Evolutionary conservation across 2,888 invertebrate genomes (phyloP), one percentile per base, ranked within the genome.

Genomic region (Agapostemon virescens): DNA sequence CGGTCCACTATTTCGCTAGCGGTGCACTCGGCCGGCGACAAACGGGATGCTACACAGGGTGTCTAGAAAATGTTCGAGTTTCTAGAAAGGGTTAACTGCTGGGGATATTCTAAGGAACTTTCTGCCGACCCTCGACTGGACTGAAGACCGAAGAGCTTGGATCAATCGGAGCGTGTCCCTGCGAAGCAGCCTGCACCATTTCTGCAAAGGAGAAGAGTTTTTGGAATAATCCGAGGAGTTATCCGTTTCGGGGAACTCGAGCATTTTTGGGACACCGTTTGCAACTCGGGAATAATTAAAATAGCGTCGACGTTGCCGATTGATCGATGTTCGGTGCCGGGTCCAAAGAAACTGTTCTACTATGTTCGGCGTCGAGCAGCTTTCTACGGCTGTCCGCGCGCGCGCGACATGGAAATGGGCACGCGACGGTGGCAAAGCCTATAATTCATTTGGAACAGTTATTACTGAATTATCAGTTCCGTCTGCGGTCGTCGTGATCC

Each of bases 401-500:
- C 72, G 64, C 55, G 5, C 23, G 1, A 26, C 66, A 67, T 38
- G 67, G 23, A 74, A 77, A 67, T 58, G 15, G 11, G 67, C 67
- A 77, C 66, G 73, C 75, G 73, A 74, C 15, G 36, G 36, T 30
- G 20, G 42, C 36, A 36, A 74, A 26, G 49, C 45, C 77, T 6
- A 15, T 74, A 77, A 74, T 74, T 77, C 66, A 52, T 63, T 61
- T 30, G 23, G 33, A 64, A 71, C 49, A 38, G 66, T 66, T 66
- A 66, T 58, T 66, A 58, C 42, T 42, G 66, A 74, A 74, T 67
- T 77, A 77, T 77, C 58, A 58, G 66, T 67, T 67, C 4, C 66
- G 55, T 52, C 42, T 15, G 20, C 52, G 63, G n/a, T 49, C 30
- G 23, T 30, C 17, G 63, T 3, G 26, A 26, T 23, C 33, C 23